phyloP scores from a whole-genome alignment of 2,113 vertebrate genomes.

The Heliornis fulica region DNA sequence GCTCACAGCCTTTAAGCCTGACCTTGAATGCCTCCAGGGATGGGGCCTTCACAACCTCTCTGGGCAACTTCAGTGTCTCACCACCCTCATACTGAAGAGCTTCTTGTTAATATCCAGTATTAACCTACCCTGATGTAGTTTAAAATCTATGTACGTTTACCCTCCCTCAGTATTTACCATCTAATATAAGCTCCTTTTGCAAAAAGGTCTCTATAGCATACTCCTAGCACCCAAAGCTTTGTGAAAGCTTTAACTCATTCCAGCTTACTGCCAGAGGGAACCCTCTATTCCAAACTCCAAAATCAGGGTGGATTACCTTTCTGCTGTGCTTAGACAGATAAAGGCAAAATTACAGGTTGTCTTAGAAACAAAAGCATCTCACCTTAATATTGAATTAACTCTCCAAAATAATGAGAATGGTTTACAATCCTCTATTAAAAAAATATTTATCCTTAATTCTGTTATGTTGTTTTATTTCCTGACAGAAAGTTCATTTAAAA shows the following conservation, averaged over 20 bases:
- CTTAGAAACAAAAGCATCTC: not conserved
- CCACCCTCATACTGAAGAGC: too few species aligned
- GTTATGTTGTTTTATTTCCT: not conserved
- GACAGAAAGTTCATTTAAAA: not conserved
- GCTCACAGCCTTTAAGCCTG: too few species aligned
- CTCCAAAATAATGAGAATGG: not conserved
- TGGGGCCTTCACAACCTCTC: too few species aligned
- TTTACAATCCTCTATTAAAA: not conserved
- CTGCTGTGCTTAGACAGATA: not conserved
- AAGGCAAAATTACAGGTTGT: not conserved
- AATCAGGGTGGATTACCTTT: not conserved
- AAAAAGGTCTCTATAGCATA: not conserved
- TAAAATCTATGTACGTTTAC: not conserved
- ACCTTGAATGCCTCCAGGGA: too few species aligned
- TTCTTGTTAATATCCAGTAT: too few species aligned
- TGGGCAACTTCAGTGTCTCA: too few species aligned
- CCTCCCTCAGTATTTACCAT: not conserved
- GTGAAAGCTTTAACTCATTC: not conserved
- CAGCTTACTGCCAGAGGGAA: not conserved
- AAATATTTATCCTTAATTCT: not conserved
- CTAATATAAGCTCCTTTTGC: not conserved
- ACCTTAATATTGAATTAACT: not conserved
- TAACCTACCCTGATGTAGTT: too few species aligned
- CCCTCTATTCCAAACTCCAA: not conserved
- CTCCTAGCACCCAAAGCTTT: not conserved